Percentiles rank a stretch among this genome's conserved stretches.
Conservation (phyloP, 2,888 invertebrate species). For the Panzeria rudis region DNA sequence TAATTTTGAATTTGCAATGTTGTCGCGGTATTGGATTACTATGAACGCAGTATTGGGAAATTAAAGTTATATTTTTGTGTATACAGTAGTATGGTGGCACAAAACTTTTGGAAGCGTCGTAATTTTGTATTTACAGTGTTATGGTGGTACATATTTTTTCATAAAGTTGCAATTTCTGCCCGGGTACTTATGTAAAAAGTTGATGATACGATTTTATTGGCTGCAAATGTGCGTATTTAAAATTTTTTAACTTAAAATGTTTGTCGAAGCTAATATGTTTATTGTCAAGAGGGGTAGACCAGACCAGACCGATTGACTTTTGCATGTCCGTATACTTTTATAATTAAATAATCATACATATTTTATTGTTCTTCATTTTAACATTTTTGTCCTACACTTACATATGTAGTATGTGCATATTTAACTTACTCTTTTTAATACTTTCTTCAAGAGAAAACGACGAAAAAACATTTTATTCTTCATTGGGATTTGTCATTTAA, state of each 20-base stretch:
- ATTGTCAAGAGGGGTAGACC: neutral
- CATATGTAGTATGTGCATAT: neutral
- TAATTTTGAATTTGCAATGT: too few relatives aligned
- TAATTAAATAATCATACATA: constrained; percentile 18
- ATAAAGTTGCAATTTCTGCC: too few relatives aligned
- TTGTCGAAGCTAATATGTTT: neutral
- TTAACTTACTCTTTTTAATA: neutral
- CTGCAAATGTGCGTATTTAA: neutral
- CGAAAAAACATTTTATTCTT: constrained; percentile 49
- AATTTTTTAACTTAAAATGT: constrained; percentile 6
- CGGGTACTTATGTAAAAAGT: neutral
- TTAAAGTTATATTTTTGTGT: too few relatives aligned
- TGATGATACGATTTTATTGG: neutral
- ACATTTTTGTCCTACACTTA: neutral
- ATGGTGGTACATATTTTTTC: too few relatives aligned
- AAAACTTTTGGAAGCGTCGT: too few relatives aligned
- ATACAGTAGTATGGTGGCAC: too few relatives aligned
- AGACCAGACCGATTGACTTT: neutral
- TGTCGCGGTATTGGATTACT: too few relatives aligned
- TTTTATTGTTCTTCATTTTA: neutral
- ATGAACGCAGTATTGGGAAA: too few relatives aligned
- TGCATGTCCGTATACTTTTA: constrained; percentile 15
- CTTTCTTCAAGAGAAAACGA: neutral
- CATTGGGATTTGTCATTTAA: constrained; percentile 61
- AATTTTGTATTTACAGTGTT: too few relatives aligned